These are phyloP conservation scores for Buathra laborator DNA, from an alignment of 2,888 invertebrate genomes.

Conservation along the genomic window DNA sequence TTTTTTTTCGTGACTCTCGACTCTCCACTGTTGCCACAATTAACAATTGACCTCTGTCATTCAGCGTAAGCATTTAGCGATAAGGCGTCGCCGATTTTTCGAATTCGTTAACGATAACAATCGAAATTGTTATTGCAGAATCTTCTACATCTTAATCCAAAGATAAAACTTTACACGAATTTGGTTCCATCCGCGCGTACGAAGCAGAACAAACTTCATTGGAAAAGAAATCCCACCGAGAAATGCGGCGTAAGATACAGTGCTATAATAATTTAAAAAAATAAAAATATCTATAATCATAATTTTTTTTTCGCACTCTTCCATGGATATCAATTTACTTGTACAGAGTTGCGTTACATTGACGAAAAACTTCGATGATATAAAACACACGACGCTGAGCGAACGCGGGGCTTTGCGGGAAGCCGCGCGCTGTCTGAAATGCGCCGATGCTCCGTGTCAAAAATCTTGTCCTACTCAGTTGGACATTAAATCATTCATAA, in stretches of 20 bases:
- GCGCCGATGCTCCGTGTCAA: constrained; percentile 98
- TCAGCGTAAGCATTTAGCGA: neutral
- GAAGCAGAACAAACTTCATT: constrained; percentile 95
- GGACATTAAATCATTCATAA: constrained; percentile 98
- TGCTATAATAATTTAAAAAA: neutral
- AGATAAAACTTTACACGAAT: constrained; percentile 91
- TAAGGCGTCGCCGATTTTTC: neutral
- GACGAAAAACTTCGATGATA: constrained; percentile 97
- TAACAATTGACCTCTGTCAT: neutral
- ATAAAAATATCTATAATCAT: neutral
- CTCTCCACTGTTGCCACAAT: neutral
- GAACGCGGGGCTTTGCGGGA: constrained; percentile 97
- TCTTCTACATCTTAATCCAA: constrained; percentile 94
- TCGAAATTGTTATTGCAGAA: constrained; percentile 88
- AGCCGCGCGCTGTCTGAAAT: constrained; percentile 95
- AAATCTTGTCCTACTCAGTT: constrained; percentile 99
- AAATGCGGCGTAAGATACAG: constrained; percentile 90
- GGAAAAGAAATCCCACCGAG: constrained; percentile 97
- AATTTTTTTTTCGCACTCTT: neutral
- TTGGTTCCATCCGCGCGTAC: constrained; percentile 94
- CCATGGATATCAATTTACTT: neutral
- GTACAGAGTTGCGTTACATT: constrained; percentile 89
- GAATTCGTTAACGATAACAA: neutral
- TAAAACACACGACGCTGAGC: constrained; percentile 98
- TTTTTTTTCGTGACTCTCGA: too few species aligned